These are phyloP conservation scores for Littorina saxatilis DNA, from an alignment of 1,140 invertebrate genomes.

Conservation along the genomic window DNA sequence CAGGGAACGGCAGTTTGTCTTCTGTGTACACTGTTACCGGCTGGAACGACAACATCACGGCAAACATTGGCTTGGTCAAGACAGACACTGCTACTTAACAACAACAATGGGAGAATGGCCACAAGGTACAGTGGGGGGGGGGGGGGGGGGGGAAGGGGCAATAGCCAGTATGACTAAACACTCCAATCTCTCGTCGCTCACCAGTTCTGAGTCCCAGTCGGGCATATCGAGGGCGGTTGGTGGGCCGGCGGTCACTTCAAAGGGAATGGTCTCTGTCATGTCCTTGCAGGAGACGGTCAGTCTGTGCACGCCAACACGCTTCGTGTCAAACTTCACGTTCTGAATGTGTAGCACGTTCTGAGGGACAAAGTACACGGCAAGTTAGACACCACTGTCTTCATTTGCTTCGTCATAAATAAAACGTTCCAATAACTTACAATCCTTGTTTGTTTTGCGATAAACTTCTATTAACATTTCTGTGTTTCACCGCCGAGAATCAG, in stretches of 20 bases:
- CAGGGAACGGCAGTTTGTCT: conserved; percentile 55
- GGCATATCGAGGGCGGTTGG: conserved; percentile 63
- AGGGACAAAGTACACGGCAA: conserved; percentile 20
- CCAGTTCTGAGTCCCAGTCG: conserved; percentile 65
- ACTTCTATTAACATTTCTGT: not conserved
- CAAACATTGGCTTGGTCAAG: not conserved
- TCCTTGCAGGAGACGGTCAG: conserved; percentile 65
- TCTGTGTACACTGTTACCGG: conserved; percentile 67
- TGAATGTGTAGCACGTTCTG: conserved; percentile 62
- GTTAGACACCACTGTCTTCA: not conserved
- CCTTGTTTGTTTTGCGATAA: too few relatives aligned
- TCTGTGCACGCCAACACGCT: conserved; percentile 64
- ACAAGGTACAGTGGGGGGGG: too few relatives aligned
- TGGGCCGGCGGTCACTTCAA: conserved; percentile 71
- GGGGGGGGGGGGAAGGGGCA: too few relatives aligned
- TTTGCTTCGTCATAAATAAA: too few relatives aligned
- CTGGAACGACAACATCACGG: conserved; percentile 47
- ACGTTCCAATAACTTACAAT: too few relatives aligned
- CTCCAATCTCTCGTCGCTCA: too few relatives aligned
- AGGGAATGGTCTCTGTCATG: conserved; percentile 63
- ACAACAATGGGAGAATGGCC: too few relatives aligned
- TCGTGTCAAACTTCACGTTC: conserved; percentile 63
- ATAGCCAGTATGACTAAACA: too few relatives aligned
- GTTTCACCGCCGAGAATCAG: too few relatives aligned
- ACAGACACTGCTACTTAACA: too few relatives aligned